These are phyloP conservation scores for Myocastor coypus DNA, from an alignment of 2,113 vertebrate genomes.

Conservation along the genomic window DNA sequence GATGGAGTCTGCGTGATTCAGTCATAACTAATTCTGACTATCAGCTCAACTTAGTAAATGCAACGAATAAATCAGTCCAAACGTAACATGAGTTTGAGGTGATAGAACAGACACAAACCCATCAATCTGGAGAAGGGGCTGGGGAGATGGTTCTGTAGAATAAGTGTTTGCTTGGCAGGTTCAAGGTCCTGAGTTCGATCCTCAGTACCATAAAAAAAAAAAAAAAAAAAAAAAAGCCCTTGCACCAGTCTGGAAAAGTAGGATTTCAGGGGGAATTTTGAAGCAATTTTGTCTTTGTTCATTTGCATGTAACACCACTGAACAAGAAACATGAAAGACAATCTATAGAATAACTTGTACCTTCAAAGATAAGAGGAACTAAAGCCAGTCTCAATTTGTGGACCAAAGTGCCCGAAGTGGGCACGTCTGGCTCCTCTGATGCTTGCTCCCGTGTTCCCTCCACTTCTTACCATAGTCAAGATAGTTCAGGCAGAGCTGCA, in stretches of 20 bases:
- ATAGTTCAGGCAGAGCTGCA: neutral
- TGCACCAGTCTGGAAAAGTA: too few species aligned
- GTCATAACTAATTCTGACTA: neutral
- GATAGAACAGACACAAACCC: neutral
- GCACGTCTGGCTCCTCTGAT: neutral
- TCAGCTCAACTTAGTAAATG: neutral
- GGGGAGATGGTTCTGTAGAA: too few species aligned
- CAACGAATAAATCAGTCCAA: neutral
- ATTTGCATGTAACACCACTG: neutral
- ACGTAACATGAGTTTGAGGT: slow-evolving; percentile 24
- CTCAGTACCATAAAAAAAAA: too few species aligned
- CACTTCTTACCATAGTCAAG: neutral
- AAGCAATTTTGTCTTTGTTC: slow-evolving; percentile 16
- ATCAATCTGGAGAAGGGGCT: slow-evolving; percentile 34
- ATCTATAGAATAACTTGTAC: neutral
- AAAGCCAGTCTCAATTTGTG: neutral
- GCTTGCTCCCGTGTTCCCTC: neutral
- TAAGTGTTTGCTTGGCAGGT: too few species aligned
- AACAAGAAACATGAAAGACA: slow-evolving; percentile 2
- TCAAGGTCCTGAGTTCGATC: too few species aligned
- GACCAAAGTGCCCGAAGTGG: neutral
- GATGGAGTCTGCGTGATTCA: neutral
- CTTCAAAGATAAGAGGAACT: neutral
- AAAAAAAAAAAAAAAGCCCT: too few species aligned
- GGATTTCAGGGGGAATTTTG: slow-evolving; percentile 31